phyloP scores from a whole-genome alignment of 2,113 vertebrate species.

The Alectura lathami region DNA sequence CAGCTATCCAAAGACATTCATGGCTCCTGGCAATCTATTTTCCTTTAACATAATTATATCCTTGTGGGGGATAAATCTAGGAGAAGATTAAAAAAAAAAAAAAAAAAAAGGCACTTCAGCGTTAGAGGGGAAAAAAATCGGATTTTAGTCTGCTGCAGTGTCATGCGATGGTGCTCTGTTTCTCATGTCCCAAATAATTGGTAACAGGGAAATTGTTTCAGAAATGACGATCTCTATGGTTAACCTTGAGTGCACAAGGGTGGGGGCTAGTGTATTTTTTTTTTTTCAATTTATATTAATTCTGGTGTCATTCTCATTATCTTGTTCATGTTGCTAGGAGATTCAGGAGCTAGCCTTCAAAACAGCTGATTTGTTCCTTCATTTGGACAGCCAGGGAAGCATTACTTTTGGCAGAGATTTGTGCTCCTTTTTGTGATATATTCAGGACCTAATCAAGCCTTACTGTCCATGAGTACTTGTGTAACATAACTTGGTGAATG shows the following conservation, averaged over 20 bases:
- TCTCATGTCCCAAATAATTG: slow-evolving; percentile 24
- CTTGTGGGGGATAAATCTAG: slow-evolving; percentile 63
- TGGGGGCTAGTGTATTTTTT: neutral
- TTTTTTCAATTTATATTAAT: slow-evolving; percentile 42
- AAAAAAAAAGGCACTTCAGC: neutral
- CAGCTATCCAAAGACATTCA: slow-evolving; percentile 41
- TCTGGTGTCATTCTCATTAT: slow-evolving; percentile 56
- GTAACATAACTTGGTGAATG: neutral
- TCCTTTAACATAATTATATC: slow-evolving; percentile 73
- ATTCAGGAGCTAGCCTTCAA: slow-evolving; percentile 10
- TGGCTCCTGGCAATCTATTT: slow-evolving; percentile 64
- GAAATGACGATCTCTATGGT: neutral
- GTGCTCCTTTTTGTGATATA: neutral
- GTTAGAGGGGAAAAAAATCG: neutral
- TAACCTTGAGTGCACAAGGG: slow-evolving; percentile 34
- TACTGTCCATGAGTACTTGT: neutral
- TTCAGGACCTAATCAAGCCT: slow-evolving; percentile 20
- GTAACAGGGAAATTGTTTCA: slow-evolving; percentile 32
- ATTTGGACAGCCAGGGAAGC: neutral
- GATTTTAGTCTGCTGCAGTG: neutral
- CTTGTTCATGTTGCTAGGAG: slow-evolving; percentile 43
- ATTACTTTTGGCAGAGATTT: slow-evolving; percentile 31
- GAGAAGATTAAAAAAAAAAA: neutral
- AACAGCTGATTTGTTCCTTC: neutral
- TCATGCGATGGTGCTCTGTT: neutral